Evolutionary conservation across 2,888 invertebrate species (phyloP).

Genomic region (Drosophila monieri): DNA sequence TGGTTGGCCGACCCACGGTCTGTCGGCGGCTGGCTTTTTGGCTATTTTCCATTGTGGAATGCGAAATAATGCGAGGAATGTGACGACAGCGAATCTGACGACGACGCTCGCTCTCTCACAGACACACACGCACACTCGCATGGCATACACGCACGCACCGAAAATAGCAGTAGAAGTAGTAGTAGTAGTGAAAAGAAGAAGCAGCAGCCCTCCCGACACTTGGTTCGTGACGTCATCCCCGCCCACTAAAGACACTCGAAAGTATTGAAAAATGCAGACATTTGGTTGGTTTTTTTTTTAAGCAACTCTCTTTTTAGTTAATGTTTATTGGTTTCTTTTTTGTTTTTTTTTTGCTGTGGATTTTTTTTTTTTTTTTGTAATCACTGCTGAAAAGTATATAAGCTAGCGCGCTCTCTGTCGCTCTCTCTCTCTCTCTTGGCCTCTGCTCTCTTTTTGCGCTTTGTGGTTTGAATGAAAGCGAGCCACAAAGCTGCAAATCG

Average conservation of each 20-base stretch:
- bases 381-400: slow-evolving; percentile 36
- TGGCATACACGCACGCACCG: slow-evolving; percentile 7
- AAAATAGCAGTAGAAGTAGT: slow-evolving; percentile 10
- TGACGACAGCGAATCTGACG: slow-evolving; percentile 8
- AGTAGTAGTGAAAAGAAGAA: slow-evolving; percentile 11
- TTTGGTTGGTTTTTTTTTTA: slow-evolving; percentile 36
- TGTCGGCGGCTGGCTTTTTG: slow-evolving; percentile 16
- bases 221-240: slow-evolving; percentile 28
- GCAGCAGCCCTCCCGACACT: slow-evolving; percentile 14
- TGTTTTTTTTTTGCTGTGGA: slow-evolving; percentile 30
- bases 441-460: slow-evolving; percentile 13
- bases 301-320: slow-evolving; percentile 34
- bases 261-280: slow-evolving; percentile 48
- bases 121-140: slow-evolving; percentile 11
- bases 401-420: slow-evolving; percentile 11
- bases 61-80: slow-evolving; percentile 29
- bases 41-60: slow-evolving; percentile 20
- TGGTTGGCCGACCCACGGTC: slow-evolving; percentile 17
- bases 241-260: slow-evolving; percentile 39
- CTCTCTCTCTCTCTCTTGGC: slow-evolving; percentile 20
- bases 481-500: slow-evolving; percentile 47
- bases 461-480: slow-evolving; percentile 49
- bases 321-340: slow-evolving; percentile 21
- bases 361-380: slow-evolving; percentile 14
- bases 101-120: slow-evolving; percentile 2